Conservation (phyloP, 1,140 invertebrate genomes). For the Prorops nasuta region DNA sequence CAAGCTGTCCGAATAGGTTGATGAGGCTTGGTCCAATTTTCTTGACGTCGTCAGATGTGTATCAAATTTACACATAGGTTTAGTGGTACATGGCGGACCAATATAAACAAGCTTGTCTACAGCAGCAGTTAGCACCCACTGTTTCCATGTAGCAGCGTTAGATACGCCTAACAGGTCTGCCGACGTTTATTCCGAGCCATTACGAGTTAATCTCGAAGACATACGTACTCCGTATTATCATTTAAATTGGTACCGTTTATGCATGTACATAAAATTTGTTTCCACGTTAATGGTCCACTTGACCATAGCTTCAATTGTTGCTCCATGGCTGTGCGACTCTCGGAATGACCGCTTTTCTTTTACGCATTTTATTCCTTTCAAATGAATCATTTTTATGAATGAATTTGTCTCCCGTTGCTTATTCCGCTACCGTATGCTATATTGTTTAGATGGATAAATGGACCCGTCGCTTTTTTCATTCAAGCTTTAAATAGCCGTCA, state of each 20-base stretch:
- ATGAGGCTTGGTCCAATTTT: conserved; percentile 20
- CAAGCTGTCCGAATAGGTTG: too few species aligned
- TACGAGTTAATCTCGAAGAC: conserved; percentile 35
- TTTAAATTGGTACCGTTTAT: conserved; percentile 41
- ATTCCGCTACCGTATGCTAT: too few species aligned
- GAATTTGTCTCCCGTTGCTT: too few species aligned
- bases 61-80: conserved; percentile 14
- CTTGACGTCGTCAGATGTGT: conserved; percentile 13
- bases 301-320: too few species aligned
- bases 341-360: too few species aligned
- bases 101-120: conserved; percentile 35
- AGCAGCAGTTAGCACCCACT: conserved; percentile 34
- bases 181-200: conserved; percentile 33
- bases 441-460: too few species aligned
- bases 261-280: conserved; percentile 40
- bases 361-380: too few species aligned
- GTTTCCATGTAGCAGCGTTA: conserved; percentile 23
- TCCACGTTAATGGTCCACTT: too few species aligned
- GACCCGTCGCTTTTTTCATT: too few species aligned
- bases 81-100: conserved; percentile 5
- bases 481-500: too few species aligned
- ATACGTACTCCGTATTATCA: conserved; percentile 40
- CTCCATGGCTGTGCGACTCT: too few species aligned
- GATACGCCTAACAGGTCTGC: conserved; percentile 30
- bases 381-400: too few species aligned